Percentiles rank a stretch among this genome's conserved stretches.
Conservation (phyloP, 2,113 vertebrate genomes). For the Centropus bengalensis region DNA sequence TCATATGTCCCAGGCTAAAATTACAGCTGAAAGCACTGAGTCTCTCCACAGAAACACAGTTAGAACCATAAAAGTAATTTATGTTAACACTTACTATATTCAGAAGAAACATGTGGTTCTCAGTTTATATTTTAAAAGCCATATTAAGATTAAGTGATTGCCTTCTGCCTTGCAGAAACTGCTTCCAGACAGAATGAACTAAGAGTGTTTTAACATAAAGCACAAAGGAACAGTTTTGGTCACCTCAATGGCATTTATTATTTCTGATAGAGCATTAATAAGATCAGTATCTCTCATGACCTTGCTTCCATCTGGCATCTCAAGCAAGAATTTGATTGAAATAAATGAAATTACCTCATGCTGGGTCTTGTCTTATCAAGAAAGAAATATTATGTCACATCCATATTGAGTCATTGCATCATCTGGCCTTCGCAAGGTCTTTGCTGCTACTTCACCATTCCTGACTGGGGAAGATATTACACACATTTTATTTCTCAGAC, state of each 20-base stretch:
- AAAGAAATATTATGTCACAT: not conserved
- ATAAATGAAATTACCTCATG: not conserved
- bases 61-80: conserved; percentile 3
- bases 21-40: not conserved
- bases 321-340: not conserved
- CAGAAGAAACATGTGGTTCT: not conserved
- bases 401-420: not conserved
- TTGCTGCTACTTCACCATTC: not conserved
- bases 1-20: not conserved
- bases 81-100: conserved; percentile 4
- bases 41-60: not conserved
- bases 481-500: not conserved
- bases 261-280: not conserved
- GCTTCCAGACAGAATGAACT: not conserved
- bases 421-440: not conserved
- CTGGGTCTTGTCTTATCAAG: not conserved
- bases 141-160: not conserved
- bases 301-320: not conserved
- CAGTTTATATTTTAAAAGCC: conserved; percentile 29
- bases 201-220: not conserved
- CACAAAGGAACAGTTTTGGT: not conserved
- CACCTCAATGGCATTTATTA: not conserved
- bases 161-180: not conserved
- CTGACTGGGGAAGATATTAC: not conserved
- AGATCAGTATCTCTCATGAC: not conserved